Evolutionary conservation across 2,113 vertebrate genomes (phyloP).

Genomic region (Caracal caracal): DNA sequence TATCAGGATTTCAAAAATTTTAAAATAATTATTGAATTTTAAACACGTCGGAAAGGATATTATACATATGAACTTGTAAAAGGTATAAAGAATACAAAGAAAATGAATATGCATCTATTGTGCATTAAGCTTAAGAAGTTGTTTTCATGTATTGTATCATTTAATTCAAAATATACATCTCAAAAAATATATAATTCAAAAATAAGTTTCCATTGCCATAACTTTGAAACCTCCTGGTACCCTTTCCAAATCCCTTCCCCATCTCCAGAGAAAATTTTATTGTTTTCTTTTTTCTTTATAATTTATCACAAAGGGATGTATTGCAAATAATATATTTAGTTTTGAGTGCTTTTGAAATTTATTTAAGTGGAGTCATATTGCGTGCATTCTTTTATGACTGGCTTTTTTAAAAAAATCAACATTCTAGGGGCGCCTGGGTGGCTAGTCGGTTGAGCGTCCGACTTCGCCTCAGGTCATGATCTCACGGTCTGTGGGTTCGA

Average conservation of each 20-base stretch:
- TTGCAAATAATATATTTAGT: not conserved
- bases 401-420: not conserved
- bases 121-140: not conserved
- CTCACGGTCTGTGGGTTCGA: too few species aligned
- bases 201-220: not conserved
- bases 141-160: not conserved
- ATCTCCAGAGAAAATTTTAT: not conserved
- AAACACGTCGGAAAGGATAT: not conserved
- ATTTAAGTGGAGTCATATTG: not conserved
- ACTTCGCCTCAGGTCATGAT: too few species aligned
- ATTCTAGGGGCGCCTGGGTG: not conserved
- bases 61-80: not conserved
- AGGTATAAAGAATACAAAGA: not conserved
- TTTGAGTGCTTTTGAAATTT: not conserved
- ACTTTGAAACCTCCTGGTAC: not conserved
- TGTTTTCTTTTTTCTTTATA: not conserved
- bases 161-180: not conserved
- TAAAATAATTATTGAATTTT: not conserved
- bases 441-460: too few species aligned
- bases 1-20: not conserved
- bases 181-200: not conserved
- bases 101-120: not conserved
- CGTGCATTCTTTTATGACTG: not conserved
- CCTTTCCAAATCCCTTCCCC: not conserved
- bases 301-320: not conserved